Base-by-base conservation (phyloP, 2,888 invertebrate genomes). In the Halictus quadricinctus region DNA sequence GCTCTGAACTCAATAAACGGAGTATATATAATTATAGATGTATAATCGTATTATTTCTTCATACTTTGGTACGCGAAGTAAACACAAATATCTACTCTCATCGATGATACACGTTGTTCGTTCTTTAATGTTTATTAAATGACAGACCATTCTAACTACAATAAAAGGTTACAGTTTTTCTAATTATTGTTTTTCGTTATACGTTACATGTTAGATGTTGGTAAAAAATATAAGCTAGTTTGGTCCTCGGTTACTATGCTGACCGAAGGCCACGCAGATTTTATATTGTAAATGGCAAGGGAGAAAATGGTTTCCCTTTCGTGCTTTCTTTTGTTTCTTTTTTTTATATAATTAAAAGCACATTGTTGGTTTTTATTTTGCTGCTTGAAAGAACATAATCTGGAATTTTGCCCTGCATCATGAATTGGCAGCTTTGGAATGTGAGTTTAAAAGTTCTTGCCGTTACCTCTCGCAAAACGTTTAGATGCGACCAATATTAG, bases 221-320 rank as follows among this genome's bases (percentile, higher is more conserved):
- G 88, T 92, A 91, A 91, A 92, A 92, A 92, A 92, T 92, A 92
- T 91, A 91, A 92, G 92, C 91, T 92, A 91, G 88, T 89, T 92
- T 92, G 92, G 92, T 92, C 93, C 92, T 92, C 91, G 91, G 90
- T 91, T 92, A 87, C 88, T 88, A 90, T 90, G 90, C 91, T 91
- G 92, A 92, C 90, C 91, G 88, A 89, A 92, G 90, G 91, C 92
- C 92, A 92, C 90, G 90, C 91, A 91, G 89, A 90, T 88, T 90
- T 89, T 89, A 90, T 79, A 88, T 83, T 87, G 83, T 75, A 81
- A 89, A 72, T 82, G 80, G 82, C 87, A 84, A 83, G 81, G 84
- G 79, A 73, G n/a, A 84, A 72, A 48, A 36, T 58, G n/a, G 25
- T 70, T 81, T 83, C 50, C 79, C 73, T 76, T 48, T 72, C n/a